Evolutionary conservation across 2,888 invertebrate genomes (phyloP).

Genomic region (Carpatolechia fugitivella): DNA sequence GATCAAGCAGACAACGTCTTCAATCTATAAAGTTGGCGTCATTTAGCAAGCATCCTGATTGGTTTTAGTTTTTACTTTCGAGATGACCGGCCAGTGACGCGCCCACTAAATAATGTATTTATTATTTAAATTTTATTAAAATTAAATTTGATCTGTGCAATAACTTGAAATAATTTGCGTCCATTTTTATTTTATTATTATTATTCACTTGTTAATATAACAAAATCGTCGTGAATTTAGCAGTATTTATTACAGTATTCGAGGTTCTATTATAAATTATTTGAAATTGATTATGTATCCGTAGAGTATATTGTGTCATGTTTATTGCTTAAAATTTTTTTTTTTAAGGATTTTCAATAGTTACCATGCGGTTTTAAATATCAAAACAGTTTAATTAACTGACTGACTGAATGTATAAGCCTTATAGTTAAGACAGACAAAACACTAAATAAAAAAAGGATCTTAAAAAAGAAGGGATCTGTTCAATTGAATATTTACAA

Average conservation of each 20-base stretch:
- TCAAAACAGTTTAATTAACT: too few species aligned
- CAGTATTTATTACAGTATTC: slow-evolving; percentile 72
- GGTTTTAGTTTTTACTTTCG: slow-evolving; percentile 19
- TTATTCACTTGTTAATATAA: slow-evolving; percentile 37
- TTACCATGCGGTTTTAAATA: too few species aligned
- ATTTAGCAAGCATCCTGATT: neutral
- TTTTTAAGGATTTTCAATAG: too few species aligned
- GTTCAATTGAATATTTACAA: too few species aligned
- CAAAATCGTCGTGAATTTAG: slow-evolving; percentile 57
- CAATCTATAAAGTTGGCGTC: neutral
- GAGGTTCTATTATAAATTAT: slow-evolving; percentile 33
- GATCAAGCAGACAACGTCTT: too few species aligned
- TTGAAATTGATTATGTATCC: slow-evolving; percentile 4
- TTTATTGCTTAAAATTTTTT: slow-evolving; percentile 27
- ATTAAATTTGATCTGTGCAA: slow-evolving; percentile 60
- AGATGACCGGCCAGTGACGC: slow-evolving; percentile 30
- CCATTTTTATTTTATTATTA: slow-evolving; percentile 56
- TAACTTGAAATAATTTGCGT: slow-evolving; percentile 75
- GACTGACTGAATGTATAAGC: too few species aligned
- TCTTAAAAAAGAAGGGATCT: too few species aligned
- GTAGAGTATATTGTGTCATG: slow-evolving; percentile 30
- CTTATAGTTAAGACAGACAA: too few species aligned
- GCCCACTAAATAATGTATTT: slow-evolving; percentile 17
- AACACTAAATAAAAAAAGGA: too few species aligned
- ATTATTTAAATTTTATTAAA: slow-evolving; percentile 26